phyloP scores from a whole-genome alignment of 2,797 vertebrate species.

The Todus mexicanus region DNA sequence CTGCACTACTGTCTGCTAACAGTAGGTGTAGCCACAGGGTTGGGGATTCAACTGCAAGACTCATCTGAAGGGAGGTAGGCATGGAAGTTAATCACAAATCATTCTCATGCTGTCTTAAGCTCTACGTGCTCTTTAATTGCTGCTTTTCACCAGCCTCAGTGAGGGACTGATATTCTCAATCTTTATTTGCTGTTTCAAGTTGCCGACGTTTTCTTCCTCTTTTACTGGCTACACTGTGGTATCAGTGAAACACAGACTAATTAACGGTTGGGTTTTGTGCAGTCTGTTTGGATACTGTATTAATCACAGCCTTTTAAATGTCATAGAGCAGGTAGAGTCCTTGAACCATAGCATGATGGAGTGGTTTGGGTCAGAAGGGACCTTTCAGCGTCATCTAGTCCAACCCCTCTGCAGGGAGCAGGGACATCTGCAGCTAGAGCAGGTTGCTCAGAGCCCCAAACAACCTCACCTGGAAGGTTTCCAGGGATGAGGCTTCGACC shows the following conservation, averaged over 20 bases:
- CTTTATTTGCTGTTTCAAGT: background rate
- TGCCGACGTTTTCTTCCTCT: fast-evolving
- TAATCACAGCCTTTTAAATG: background rate
- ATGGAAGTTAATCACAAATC: fast-evolving
- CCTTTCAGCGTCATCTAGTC: background rate
- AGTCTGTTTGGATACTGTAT: background rate
- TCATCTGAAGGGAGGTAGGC: fast-evolving
- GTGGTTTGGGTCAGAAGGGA: background rate
- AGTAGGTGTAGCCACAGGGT: constrained; percentile 31
- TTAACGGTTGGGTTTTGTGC: background rate
- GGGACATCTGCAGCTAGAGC: background rate
- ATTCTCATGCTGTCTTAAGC: background rate
- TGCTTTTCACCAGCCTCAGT: background rate
- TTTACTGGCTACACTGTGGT: background rate
- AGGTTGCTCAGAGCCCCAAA: background rate
- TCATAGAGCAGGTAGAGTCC: background rate
- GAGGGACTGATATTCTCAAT: fast-evolving
- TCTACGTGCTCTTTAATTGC: fast-evolving
- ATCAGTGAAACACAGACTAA: background rate
- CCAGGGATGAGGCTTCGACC: background rate
- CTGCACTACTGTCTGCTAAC: constrained; percentile 25
- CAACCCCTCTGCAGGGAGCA: background rate
- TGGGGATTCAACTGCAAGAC: background rate
- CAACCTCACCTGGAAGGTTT: background rate
- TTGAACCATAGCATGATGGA: background rate